Evolutionary conservation across 2,888 invertebrate species (phyloP).

Genomic region (Plagiodera versicolora): DNA sequence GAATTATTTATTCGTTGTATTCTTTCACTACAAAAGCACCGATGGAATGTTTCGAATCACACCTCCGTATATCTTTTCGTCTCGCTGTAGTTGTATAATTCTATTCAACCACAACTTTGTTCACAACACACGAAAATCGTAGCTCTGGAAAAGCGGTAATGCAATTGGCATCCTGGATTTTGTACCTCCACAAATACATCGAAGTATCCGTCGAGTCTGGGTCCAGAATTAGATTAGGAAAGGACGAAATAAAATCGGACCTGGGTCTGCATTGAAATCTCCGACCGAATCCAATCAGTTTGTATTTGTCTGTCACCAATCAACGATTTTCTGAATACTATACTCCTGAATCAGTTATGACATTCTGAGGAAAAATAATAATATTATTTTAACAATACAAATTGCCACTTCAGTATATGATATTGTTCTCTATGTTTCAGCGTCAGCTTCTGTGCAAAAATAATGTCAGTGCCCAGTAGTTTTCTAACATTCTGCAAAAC

Average conservation of each 20-base stretch:
- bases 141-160: neutral
- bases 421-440: too few species aligned
- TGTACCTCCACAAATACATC: conserved; percentile 9
- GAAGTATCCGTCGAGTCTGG: neutral
- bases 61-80: too few species aligned
- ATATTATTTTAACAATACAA: too few species aligned
- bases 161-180: conserved; percentile 10
- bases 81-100: neutral
- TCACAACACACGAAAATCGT: conserved; percentile 4
- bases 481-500: too few species aligned
- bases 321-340: neutral
- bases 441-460: too few species aligned
- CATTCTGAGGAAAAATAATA: too few species aligned
- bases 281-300: neutral
- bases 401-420: too few species aligned
- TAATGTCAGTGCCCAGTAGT: too few species aligned
- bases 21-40: too few species aligned
- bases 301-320: neutral
- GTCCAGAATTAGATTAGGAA: conserved; percentile 3
- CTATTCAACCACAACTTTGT: neutral
- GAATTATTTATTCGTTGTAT: too few species aligned
- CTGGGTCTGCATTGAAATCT: conserved; percentile 9
- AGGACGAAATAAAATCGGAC: conserved; percentile 13
- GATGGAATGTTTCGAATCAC: too few species aligned
- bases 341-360: neutral